Evolutionary conservation across 2,113 vertebrate genomes (phyloP).

Genomic region (Crotalus tigris): DNA sequence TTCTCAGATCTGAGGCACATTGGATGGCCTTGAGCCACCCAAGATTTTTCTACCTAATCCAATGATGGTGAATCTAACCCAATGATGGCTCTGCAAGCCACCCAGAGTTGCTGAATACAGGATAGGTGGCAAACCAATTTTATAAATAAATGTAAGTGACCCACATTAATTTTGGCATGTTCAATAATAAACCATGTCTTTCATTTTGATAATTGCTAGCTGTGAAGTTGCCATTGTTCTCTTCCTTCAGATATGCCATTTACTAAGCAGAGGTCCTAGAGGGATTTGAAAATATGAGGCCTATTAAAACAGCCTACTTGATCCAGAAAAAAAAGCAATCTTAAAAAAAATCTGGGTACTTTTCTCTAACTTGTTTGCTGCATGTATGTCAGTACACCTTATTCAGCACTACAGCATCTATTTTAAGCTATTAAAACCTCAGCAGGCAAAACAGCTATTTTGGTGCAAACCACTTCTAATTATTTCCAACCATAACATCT

Average conservation of each 20-base stretch:
- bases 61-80: background rate
- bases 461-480: slow-evolving; percentile 1
- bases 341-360: background rate
- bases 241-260: background rate
- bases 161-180: background rate
- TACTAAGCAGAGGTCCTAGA: background rate
- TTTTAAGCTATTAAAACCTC: slow-evolving; percentile 16
- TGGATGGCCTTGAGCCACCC: background rate
- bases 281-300: background rate
- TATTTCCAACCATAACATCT: slow-evolving; percentile 6
- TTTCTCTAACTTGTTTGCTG: background rate
- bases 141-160: background rate
- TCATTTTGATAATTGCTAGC: background rate
- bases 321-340: background rate
- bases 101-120: background rate
- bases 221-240: background rate
- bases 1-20: background rate
- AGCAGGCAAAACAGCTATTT: slow-evolving; percentile 4
- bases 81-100: background rate
- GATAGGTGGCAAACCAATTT: background rate
- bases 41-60: background rate
- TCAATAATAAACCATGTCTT: background rate
- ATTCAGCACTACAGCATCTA: background rate
- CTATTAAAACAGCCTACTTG: background rate
- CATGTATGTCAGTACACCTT: background rate